Evolutionary conservation across 2,113 vertebrate species (phyloP).

Genomic region (Accipiter cooperii): DNA sequence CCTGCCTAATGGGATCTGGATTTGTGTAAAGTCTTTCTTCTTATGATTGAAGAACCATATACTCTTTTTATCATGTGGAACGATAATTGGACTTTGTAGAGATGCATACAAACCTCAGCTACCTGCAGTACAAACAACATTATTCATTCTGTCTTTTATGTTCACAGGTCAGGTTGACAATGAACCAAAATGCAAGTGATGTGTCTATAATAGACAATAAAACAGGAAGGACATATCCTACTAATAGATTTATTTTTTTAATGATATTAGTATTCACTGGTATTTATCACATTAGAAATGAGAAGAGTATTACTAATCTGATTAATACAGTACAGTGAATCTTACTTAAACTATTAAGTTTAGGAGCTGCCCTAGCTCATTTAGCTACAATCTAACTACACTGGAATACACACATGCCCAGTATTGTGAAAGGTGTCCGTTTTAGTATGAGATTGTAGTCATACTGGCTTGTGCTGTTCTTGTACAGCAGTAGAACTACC

Average conservation of each 20-base stretch:
- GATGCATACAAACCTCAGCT: neutral
- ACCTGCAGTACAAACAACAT: neutral
- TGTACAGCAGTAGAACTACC: neutral
- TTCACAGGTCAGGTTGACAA: neutral
- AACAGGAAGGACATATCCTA: neutral
- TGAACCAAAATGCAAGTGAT: neutral
- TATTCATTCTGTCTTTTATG: neutral
- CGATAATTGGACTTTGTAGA: neutral
- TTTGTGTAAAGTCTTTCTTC: neutral
- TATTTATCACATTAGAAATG: neutral
- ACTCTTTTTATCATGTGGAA: neutral
- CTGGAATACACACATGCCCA: neutral
- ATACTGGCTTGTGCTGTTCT: neutral
- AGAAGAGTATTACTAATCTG: neutral
- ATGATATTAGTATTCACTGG: neutral
- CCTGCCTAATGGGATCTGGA: neutral
- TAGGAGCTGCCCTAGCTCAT: neutral
- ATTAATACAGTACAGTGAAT: neutral
- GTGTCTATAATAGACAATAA: neutral
- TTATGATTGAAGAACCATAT: neutral
- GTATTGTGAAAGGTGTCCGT: neutral
- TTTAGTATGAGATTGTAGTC: neutral
- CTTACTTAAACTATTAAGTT: neutral
- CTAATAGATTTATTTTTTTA: neutral
- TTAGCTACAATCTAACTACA: neutral